phyloP scores from a whole-genome alignment of 1,140 invertebrate species.

The Aphelenchoides avenae region DNA sequence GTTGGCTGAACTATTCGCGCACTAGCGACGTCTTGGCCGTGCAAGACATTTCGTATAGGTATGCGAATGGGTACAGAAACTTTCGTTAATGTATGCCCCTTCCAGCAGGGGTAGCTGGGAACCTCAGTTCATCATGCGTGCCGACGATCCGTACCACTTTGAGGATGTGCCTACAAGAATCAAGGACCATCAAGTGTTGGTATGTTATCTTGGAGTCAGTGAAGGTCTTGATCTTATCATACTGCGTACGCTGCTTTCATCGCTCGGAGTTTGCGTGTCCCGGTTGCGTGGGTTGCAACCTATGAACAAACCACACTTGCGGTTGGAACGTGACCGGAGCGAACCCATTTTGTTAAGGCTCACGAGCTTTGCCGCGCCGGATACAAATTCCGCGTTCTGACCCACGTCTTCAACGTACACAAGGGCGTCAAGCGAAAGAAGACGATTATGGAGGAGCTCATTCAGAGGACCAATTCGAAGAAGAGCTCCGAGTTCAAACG shows the following conservation, averaged over 20 bases:
- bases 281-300: too few relatives aligned
- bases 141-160: slow-evolving; percentile 28
- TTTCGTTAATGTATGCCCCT: not conserved
- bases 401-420: slow-evolving; percentile 39
- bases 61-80: not conserved
- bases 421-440: slow-evolving; percentile 19
- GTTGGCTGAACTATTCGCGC: slow-evolving; percentile 16
- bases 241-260: too few relatives aligned
- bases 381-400: slow-evolving; percentile 32
- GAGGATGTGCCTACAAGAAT: slow-evolving; percentile 20
- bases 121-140: slow-evolving; percentile 27
- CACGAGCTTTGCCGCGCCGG: slow-evolving; percentile 35
- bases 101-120: slow-evolving; percentile 13
- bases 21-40: not conserved
- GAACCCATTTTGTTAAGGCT: too few relatives aligned
- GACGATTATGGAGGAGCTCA: slow-evolving; percentile 15
- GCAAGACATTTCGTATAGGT: not conserved
- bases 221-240: too few relatives aligned
- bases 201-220: too few relatives aligned
- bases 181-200: slow-evolving; percentile 30
- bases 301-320: too few relatives aligned
- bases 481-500: not conserved
- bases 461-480: not conserved
- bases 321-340: too few relatives aligned
- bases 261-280: too few relatives aligned